Evolutionary conservation across 2,113 vertebrate genomes (phyloP).

Genomic region (Probosciger aterrimus): DNA sequence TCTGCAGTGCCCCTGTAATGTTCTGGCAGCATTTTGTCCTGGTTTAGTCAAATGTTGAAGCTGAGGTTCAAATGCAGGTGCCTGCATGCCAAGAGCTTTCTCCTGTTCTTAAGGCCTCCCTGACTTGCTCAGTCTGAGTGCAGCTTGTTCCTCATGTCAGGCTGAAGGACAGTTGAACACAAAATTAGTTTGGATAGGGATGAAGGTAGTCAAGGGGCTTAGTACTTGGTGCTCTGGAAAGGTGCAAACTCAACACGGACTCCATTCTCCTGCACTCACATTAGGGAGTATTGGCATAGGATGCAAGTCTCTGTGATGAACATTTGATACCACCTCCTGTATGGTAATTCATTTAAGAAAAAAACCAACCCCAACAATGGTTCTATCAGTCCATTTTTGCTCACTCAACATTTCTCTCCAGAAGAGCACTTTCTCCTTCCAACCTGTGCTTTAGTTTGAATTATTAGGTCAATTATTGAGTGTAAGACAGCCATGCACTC

Average conservation of each 20-base stretch:
- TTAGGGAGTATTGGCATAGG: not conserved
- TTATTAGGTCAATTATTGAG: not conserved
- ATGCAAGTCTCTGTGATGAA: not conserved
- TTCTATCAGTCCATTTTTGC: not conserved
- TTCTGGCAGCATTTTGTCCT: not conserved
- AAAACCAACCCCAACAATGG: not conserved
- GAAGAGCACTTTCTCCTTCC: not conserved
- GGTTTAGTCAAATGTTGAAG: not conserved
- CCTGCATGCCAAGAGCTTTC: not conserved
- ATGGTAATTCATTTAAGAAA: not conserved
- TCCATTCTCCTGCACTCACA: not conserved
- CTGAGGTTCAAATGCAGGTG: not conserved
- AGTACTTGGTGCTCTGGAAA: not conserved
- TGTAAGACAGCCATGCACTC: too few relatives aligned
- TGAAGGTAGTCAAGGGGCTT: not conserved
- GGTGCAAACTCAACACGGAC: not conserved
- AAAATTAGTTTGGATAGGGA: not conserved
- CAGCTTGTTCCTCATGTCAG: not conserved
- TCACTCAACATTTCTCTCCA: not conserved
- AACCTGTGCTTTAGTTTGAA: not conserved
- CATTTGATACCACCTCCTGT: not conserved
- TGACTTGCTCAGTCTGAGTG: not conserved
- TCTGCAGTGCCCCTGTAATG: not conserved
- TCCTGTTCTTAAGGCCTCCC: not conserved
- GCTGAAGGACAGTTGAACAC: not conserved